phyloP scores from a whole-genome alignment of 2,113 vertebrate species.

The Oreocharis arfaki region DNA sequence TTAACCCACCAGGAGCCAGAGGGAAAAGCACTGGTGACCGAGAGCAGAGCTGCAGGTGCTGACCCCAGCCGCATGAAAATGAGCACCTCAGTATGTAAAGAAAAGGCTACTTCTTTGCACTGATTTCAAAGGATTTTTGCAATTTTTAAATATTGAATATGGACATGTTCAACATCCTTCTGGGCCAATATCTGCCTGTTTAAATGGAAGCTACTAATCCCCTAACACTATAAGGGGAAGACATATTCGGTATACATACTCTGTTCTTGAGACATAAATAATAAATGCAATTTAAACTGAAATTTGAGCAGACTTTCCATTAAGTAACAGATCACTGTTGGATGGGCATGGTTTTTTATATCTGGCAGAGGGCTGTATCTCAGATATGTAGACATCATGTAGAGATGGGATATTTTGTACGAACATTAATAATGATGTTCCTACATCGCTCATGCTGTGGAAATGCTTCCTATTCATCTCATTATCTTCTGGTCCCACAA shows the following conservation, averaged over 20 bases:
- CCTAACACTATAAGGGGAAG: background rate
- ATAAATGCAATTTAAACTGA: constrained; percentile 67
- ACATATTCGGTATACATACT: background rate
- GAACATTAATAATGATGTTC: constrained; percentile 71
- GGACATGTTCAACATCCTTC: background rate
- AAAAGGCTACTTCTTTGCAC: background rate
- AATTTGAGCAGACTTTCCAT: constrained; percentile 64
- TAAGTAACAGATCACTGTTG: constrained; percentile 67
- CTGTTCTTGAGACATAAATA: constrained; percentile 58
- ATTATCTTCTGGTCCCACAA: constrained; percentile 70
- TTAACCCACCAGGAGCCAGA: background rate
- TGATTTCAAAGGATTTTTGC: background rate
- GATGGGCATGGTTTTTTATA: constrained; percentile 58
- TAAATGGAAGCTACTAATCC: constrained; percentile 18
- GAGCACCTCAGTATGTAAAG: background rate
- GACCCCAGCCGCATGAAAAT: background rate
- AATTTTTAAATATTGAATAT: background rate
- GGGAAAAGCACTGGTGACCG: background rate
- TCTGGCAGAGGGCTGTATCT: constrained; percentile 62
- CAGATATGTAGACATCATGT: constrained; percentile 64
- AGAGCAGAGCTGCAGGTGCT: background rate
- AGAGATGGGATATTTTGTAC: constrained; percentile 66
- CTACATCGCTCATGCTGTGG: constrained; percentile 67
- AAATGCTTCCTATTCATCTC: constrained; percentile 70
- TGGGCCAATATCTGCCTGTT: background rate